Evolutionary conservation across 2,797 vertebrate species (phyloP).

Genomic region (Anguilla obscura): DNA sequence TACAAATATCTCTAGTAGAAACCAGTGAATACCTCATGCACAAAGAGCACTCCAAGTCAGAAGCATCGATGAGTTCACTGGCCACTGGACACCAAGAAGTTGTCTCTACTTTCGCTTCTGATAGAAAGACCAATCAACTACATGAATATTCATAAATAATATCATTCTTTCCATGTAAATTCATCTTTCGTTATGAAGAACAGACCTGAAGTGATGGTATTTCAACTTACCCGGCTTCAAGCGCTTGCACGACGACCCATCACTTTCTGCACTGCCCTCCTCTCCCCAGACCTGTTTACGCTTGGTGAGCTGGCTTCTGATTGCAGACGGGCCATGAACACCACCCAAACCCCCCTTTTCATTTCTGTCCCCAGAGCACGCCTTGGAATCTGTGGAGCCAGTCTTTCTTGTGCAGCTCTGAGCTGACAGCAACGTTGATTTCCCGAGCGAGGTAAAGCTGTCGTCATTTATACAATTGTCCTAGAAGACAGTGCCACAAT

Average conservation of each 20-base stretch:
- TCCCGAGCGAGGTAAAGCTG: conserved; percentile 32
- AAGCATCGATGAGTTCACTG: conserved; percentile 66
- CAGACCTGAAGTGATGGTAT: background rate
- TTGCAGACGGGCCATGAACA: conserved; percentile 41
- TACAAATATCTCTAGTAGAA: conserved; percentile 18
- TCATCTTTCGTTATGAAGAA: background rate
- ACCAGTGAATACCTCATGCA: conserved; percentile 75
- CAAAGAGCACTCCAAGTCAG: conserved; percentile 78
- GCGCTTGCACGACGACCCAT: conserved; percentile 66
- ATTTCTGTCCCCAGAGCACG: conserved; percentile 48
- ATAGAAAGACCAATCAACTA: background rate
- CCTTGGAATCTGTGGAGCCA: conserved; percentile 26
- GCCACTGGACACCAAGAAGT: conserved; percentile 49
- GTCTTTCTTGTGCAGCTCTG: conserved; percentile 41
- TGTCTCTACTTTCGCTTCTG: conserved; percentile 54
- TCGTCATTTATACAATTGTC: conserved; percentile 24
- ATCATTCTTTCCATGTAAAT: background rate
- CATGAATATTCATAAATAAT: background rate
- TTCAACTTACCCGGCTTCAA: conserved; percentile 72
- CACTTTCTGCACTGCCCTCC: conserved; percentile 37
- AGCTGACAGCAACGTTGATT: background rate
- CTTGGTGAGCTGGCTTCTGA: conserved; percentile 62
- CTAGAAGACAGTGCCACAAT: conserved; percentile 29
- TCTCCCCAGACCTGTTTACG: conserved; percentile 61
- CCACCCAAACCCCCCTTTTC: conserved; percentile 28